Percentiles rank a stretch among this genome's conserved stretches.
Evolutionary conservation across 2,888 invertebrate genomes (phyloP).

Genomic region (Habroteleia sp.): DNA sequence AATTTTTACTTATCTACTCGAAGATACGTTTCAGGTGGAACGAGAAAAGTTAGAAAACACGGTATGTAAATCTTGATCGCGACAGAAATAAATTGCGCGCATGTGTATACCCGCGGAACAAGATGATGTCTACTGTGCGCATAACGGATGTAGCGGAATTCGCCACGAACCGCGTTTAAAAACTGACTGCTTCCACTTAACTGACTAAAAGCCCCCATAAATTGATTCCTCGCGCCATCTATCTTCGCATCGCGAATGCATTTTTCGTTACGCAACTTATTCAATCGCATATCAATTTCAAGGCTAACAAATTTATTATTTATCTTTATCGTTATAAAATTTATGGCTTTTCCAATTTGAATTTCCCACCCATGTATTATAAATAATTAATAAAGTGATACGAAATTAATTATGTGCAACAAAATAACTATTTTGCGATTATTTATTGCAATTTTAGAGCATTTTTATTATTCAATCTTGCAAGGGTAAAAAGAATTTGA

Average conservation of each 20-base stretch:
- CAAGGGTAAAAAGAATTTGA: too few species aligned
- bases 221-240: slow-evolving; percentile 50
- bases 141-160: slow-evolving; percentile 50
- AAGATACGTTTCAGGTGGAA: slow-evolving; percentile 30
- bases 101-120: slow-evolving; percentile 47
- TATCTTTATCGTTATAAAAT: too few species aligned
- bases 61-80: slow-evolving; percentile 59
- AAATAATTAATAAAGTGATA: too few species aligned
- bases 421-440: too few species aligned
- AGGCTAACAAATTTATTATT: slow-evolving; percentile 6
- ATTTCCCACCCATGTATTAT: too few species aligned
- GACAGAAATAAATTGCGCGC: slow-evolving; percentile 56
- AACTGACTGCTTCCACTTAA: slow-evolving; percentile 55
- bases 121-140: slow-evolving; percentile 47
- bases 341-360: too few species aligned
- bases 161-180: slow-evolving; percentile 28
- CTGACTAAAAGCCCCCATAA: slow-evolving; percentile 52
- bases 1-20: slow-evolving; percentile 31
- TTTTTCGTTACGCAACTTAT: slow-evolving; percentile 29
- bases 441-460: too few species aligned
- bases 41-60: slow-evolving; percentile 52
- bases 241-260: slow-evolving; percentile 27
- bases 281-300: slow-evolving; percentile 19
- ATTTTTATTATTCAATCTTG: too few species aligned
- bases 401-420: too few species aligned